These are phyloP conservation scores for Cremastinae sp. DNA, from an alignment of 2,888 invertebrate genomes.

Conservation along the genomic window DNA sequence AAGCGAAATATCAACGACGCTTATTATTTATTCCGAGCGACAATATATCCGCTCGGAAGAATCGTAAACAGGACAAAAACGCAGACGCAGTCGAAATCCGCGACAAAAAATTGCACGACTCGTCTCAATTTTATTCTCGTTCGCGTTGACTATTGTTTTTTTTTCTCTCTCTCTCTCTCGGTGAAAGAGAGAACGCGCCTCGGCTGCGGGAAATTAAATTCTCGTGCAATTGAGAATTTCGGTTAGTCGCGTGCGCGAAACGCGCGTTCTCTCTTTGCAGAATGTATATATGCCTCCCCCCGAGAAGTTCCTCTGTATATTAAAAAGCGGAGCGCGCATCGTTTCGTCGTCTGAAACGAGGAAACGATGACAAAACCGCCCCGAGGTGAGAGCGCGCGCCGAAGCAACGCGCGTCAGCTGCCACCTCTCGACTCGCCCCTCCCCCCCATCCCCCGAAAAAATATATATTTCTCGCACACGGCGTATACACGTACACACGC, in stretches of 20 bases:
- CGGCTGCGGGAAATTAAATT: constrained; percentile 31
- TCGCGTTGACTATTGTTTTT: too few relatives aligned
- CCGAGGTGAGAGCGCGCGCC: constrained; percentile 29
- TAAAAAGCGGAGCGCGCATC: constrained; percentile 55
- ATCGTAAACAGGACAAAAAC: too few relatives aligned
- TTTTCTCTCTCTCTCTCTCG: constrained; percentile 18
- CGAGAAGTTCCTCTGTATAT: constrained; percentile 47
- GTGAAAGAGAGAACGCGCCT: constrained; percentile 14
- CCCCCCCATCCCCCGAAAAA: constrained; percentile 9
- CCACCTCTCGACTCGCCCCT: constrained; percentile 20
- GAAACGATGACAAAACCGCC: constrained; percentile 56
- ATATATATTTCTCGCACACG: neutral
- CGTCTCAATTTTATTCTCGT: too few relatives aligned
- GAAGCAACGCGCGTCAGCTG: constrained; percentile 19
- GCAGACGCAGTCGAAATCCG: too few relatives aligned
- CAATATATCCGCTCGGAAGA: too few relatives aligned
- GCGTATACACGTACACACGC: neutral
- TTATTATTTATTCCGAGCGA: too few relatives aligned
- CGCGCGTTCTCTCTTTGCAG: constrained; percentile 6
- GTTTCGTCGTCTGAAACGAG: constrained; percentile 52
- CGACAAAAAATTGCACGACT: too few relatives aligned
- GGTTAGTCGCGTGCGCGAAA: constrained; percentile 16
- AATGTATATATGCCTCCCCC: too few relatives aligned
- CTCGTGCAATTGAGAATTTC: constrained; percentile 28
- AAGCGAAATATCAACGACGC: too few relatives aligned